A percentile compares a stretch with the other conserved stretches of the same genome.
These are phyloP conservation scores for Choristoneura rosaceana DNA, from an alignment of 2,888 invertebrate species.

Conservation along the genomic window DNA sequence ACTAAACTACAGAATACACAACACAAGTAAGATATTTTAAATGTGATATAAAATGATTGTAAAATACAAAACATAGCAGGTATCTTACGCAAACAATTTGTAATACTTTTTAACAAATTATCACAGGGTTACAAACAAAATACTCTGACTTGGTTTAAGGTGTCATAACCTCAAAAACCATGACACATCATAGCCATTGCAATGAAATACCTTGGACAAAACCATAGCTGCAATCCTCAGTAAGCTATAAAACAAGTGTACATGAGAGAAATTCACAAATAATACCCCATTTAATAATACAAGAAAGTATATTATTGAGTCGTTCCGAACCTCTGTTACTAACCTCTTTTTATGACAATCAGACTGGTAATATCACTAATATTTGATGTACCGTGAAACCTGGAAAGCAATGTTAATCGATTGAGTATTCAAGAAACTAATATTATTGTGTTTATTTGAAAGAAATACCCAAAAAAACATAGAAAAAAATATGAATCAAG, in stretches of 20 bases:
- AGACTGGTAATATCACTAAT: neutral
- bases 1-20: neutral
- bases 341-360: constrained; percentile 20
- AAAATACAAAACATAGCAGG: neutral
- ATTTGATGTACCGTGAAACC: neutral
- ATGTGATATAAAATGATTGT: neutral
- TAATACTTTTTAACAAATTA: neutral
- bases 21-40: neutral
- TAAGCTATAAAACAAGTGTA: constrained; percentile 61
- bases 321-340: neutral
- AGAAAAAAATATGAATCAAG: neutral
- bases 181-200: constrained; percentile 54
- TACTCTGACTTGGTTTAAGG: neutral
- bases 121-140: neutral
- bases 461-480: neutral
- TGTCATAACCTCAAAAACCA: constrained; percentile 59
- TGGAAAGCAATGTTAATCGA: neutral
- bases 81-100: neutral
- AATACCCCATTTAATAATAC: neutral
- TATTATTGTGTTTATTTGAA: neutral
- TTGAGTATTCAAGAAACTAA: neutral
- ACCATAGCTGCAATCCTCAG: constrained; percentile 71
- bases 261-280: constrained; percentile 37
- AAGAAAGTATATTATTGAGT: constrained; percentile 11
- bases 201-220: constrained; percentile 63